Evolutionary conservation across 2,113 vertebrate genomes (phyloP).

Genomic region (Cettia cetti): DNA sequence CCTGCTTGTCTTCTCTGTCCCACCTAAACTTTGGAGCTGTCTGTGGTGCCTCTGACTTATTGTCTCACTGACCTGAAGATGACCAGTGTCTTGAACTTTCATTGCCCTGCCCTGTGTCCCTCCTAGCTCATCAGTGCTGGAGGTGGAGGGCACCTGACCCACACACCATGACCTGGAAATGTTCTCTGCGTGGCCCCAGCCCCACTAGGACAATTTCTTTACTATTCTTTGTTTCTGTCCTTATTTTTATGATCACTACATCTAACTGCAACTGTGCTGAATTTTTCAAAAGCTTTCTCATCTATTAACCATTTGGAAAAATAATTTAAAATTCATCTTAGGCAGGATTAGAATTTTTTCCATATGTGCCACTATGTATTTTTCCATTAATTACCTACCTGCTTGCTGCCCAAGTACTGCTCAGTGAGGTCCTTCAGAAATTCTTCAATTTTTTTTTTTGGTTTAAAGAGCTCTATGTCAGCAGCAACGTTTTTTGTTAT

Average conservation of each 20-base stretch:
- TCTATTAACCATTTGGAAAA: neutral
- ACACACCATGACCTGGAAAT: fast-evolving
- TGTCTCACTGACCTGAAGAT: neutral
- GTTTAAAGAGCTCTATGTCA: neutral
- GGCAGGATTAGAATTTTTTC: neutral
- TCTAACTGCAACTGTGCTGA: neutral
- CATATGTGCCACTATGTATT: neutral
- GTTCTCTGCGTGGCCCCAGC: neutral
- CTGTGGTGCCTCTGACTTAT: fast-evolving
- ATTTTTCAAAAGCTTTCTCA: neutral
- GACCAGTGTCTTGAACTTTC: fast-evolving
- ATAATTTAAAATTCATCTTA: neutral
- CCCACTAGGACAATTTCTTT: neutral
- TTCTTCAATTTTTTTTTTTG: neutral
- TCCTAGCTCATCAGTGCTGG: neutral
- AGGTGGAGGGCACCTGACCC: neutral
- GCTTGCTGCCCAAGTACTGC: neutral
- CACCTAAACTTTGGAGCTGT: neutral
- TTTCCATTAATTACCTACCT: neutral
- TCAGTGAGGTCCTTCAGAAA: neutral
- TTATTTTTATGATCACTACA: neutral
- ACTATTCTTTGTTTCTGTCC: neutral
- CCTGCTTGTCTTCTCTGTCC: neutral
- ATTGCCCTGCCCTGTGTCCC: neutral
- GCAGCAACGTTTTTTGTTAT: neutral